Base-by-base conservation (phyloP, 2,113 vertebrate genomes). In the Hipposideros armiger region DNA sequence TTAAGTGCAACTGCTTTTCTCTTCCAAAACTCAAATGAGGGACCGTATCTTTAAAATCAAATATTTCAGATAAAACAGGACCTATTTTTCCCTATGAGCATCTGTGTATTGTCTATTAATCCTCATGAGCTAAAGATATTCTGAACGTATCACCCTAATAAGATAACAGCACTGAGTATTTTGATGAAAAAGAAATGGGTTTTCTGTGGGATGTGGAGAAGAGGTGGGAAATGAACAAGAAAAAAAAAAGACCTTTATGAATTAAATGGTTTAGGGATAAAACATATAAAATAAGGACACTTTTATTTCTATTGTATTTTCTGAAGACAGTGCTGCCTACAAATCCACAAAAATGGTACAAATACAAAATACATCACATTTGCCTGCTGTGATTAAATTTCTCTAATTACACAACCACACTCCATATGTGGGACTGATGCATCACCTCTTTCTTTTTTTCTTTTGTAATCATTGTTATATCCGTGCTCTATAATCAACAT, bases 381-480 rank as follows among this genome's bases (percentile, higher is more conserved):
- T 97, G 95, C 97, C 97, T 97, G 97, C 97, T 98, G 98, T 98
- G 97, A 98, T 98, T 98, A 98, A 98, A 98, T 98, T 97, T 98
- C 97, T 98, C 97, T 98, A 98, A 98, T 98, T 98, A 98, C 95
- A 97, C 96, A 80, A 78, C 32, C 50, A 80, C 78, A 96, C 95
- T 98, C 97, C 95, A 97, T 96, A 96, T 93, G 95, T 98, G 97
- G 95, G 91, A 90, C 97, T 32, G 86, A 90, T 86, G 92, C 86
- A 73, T 96, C 94, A 97, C 90, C 97, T 98, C 87, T 95, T 86
- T 86, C 77, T 83, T 84, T 86, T 91, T 90, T 60, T 16, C 86
- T 70, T 98, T 98, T 98, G 97, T 97, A 98, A 98, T 98, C 98
- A 98, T 85, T 96, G 98, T 96, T 98, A 95, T 95, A 98, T 95